Conservation (phyloP, 2,113 vertebrate species). For the Castor canadensis region DNA sequence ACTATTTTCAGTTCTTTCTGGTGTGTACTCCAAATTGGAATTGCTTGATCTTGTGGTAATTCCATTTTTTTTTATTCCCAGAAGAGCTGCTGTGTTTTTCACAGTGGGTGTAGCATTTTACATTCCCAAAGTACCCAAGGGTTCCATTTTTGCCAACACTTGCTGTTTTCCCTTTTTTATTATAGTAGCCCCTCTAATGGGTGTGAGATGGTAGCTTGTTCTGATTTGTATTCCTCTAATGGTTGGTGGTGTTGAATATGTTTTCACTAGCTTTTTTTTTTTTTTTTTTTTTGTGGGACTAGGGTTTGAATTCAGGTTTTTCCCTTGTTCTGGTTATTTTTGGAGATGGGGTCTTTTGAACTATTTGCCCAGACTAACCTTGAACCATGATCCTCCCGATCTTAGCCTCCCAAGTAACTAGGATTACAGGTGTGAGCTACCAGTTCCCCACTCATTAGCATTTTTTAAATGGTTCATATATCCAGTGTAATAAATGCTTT, state of each 20-base stretch:
- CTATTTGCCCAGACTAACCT: too few species aligned
- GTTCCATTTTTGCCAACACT: background rate
- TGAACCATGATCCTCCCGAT: too few species aligned
- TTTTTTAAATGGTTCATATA: background rate
- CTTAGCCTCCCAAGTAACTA: too few species aligned
- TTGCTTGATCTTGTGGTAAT: background rate
- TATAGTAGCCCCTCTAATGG: background rate
- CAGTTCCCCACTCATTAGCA: too few species aligned
- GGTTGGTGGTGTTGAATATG: background rate
- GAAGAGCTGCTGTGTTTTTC: background rate
- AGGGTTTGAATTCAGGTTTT: too few species aligned
- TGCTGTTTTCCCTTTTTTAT: background rate
- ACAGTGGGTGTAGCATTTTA: background rate
- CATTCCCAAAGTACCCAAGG: background rate
- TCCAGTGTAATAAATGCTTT: background rate
- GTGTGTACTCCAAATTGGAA: background rate
- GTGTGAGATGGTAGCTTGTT: background rate
- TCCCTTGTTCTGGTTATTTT: too few species aligned
- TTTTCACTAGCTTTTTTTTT: too few species aligned
- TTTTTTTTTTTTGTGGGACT: too few species aligned
- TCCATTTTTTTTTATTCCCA: background rate
- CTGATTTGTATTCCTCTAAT: background rate
- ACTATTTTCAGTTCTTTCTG: background rate
- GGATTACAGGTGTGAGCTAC: too few species aligned
- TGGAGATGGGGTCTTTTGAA: too few species aligned